Evolutionary conservation across 1,140 invertebrate genomes (phyloP).

Genomic region (Nasonia longicornis): DNA sequence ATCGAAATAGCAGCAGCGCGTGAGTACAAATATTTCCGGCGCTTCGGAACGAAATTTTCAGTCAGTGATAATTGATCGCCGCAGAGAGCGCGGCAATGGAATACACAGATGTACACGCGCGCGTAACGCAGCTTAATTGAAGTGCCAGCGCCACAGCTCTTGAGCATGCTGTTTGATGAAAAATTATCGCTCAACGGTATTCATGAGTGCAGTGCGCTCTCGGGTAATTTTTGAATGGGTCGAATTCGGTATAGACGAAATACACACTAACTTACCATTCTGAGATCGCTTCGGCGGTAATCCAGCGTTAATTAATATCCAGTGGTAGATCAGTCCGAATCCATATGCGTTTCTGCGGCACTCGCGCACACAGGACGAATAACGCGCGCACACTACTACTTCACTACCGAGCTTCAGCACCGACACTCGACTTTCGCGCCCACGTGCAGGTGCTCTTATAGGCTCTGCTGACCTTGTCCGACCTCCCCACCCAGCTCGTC

Average conservation of each 20-base stretch:
- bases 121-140: neutral
- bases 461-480: constrained; percentile 54
- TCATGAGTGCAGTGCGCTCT: too few relatives aligned
- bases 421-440: neutral
- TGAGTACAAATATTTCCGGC: neutral
- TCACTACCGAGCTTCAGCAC: neutral
- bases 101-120: neutral
- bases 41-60: neutral
- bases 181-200: neutral
- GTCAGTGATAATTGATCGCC: neutral
- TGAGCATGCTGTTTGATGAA: neutral
- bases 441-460: constrained; percentile 53
- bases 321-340: neutral
- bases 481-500: constrained; percentile 8
- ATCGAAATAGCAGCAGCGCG: neutral
- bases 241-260: too few relatives aligned
- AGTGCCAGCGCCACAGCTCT: neutral
- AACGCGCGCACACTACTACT: constrained; percentile 9
- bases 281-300: neutral
- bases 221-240: too few relatives aligned
- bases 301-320: neutral
- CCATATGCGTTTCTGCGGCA: neutral
- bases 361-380: constrained; percentile 2
- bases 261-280: constrained; percentile 18
- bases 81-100: neutral